Evolutionary conservation across 2,888 invertebrate genomes (phyloP).

Genomic region (Coleophora deauratella): DNA sequence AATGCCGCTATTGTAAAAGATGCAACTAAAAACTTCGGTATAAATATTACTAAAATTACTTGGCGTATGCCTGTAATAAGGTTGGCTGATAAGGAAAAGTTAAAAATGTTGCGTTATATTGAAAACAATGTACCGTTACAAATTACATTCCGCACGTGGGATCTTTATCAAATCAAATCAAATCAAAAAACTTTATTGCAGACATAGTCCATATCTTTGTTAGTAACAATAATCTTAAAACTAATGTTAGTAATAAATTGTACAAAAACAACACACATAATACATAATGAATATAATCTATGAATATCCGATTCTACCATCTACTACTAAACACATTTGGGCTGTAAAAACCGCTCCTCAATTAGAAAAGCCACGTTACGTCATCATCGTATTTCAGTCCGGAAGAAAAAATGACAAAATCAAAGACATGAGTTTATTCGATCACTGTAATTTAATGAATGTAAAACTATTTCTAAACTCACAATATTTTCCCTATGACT

Average conservation of each 20-base stretch:
- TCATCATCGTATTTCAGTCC: constrained; percentile 25
- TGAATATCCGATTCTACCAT: constrained; percentile 32
- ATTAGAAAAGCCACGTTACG: constrained; percentile 35
- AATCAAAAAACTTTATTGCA: too few species aligned
- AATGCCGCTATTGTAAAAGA: constrained; percentile 20
- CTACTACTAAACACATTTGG: constrained; percentile 28
- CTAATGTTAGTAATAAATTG: too few species aligned
- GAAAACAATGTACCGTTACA: constrained; percentile 26
- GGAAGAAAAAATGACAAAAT: constrained; percentile 25
- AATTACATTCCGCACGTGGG: constrained; percentile 34
- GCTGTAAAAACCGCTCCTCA: constrained; percentile 27
- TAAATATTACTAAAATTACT: constrained; percentile 14
- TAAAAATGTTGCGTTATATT: constrained; percentile 12
- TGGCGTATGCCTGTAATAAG: constrained; percentile 12
- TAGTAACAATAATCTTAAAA: too few species aligned
- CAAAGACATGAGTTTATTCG: constrained; percentile 10
- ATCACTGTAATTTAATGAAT: constrained; percentile 15
- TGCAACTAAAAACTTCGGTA: constrained; percentile 5
- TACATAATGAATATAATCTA: too few species aligned
- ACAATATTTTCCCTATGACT: constrained; percentile 23
- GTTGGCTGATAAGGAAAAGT: constrained; percentile 12
- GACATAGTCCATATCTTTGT: too few species aligned
- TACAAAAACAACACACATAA: too few species aligned
- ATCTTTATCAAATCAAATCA: too few species aligned
- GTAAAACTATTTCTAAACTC: constrained; percentile 17